These are phyloP conservation scores for Halocynthia aurantium DNA, from an alignment of 23 tunicate genomes.

Conservation along the genomic window DNA sequence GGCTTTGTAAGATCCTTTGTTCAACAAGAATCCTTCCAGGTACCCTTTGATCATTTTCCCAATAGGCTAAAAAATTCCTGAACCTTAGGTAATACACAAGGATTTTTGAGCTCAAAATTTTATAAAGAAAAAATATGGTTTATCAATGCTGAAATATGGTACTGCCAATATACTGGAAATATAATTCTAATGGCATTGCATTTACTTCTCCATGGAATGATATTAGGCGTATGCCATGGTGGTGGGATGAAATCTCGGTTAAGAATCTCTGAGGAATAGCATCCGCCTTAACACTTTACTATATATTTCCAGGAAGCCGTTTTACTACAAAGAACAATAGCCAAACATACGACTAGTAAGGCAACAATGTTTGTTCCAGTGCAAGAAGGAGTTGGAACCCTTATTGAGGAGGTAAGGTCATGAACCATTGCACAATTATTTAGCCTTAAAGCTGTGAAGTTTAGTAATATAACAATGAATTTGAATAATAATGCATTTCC, in stretches of 20 bases:
- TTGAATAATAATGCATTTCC: no score
- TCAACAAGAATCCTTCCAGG: slow-evolving; percentile 74
- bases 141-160: no score
- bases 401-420: slow-evolving; percentile 40
- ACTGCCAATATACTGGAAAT: no score
- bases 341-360: slow-evolving; percentile 20
- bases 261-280: no score
- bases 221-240: no score
- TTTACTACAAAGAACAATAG: slow-evolving; percentile 41
- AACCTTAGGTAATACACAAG: no score
- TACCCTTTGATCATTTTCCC: neutral
- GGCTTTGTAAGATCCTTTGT: slow-evolving; percentile 41
- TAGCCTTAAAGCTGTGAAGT: no score
- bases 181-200: neutral
- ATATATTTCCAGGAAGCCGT: slow-evolving; percentile 38
- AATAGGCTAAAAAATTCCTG: no score
- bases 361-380: slow-evolving; percentile 12
- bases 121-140: no score
- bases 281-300: neutral
- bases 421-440: neutral
- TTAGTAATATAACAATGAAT: no score
- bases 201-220: neutral
- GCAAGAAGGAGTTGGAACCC: slow-evolving; percentile 26
- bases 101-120: no score
- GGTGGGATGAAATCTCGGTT: no score